Base-by-base conservation (phyloP, 2,113 vertebrate genomes). In the Prolemur simus region DNA sequence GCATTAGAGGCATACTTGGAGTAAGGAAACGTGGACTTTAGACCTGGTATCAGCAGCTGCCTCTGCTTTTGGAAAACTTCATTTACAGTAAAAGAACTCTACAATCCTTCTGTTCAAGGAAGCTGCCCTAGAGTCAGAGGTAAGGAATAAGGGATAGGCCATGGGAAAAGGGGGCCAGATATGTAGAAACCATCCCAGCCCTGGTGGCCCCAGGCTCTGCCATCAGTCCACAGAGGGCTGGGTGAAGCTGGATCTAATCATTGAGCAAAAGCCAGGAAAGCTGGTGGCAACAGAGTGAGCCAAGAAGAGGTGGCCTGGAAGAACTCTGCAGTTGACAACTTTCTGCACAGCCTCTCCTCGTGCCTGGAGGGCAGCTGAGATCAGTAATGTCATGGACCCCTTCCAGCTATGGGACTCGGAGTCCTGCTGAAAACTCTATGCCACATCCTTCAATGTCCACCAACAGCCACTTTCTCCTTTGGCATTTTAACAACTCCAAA, bases 401-500 rank as follows among this genome's bases (percentile, higher is more conserved):
- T 47, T 73, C 66, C 73, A 69, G 27, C 37, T 52, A 42, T 1
- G 18, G n/a, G 15, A 45, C 68, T 18, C 0, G 0, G 39, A n/a
- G 45, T 87, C 32, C 87, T 73, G 49, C 82, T 23, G 34, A 54
- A 60, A 83, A 60, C 82, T 14, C 13, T 13, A 47, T 42, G 12
- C 52, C 20, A 25, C 8, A 23, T n/a, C n/a, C 47, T 6, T 88
- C 17, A 32, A 12, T 21, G 29, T 73, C 82, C 25, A 66, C 77
- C 39, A 56, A 29, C 34, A 94, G 66, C 25, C 82, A 85, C 68
- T 90, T 84, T 87, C 83, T 95, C 45, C 37, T 25, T 63, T 37
- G 68, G 47, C 47, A 49, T 96, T 87, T 84, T 84, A 97, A 92
- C 27, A 94, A 25, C 63, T 74, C 73, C 74, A 45, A 77, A 37